Evolutionary conservation across 2,888 invertebrate species (phyloP).

Genomic region (Blera fallax): DNA sequence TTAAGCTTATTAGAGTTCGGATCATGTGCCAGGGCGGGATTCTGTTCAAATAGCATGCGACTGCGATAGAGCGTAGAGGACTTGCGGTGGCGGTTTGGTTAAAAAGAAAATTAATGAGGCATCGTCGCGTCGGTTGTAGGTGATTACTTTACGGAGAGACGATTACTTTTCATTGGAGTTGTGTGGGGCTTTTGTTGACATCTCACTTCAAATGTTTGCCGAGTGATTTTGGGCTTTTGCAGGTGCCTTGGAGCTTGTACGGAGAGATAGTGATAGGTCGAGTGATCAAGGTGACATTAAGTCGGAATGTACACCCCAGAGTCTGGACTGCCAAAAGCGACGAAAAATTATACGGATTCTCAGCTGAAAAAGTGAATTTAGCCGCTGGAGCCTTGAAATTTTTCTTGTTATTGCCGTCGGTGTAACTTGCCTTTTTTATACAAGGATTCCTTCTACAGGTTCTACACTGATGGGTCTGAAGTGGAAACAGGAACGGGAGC

Average conservation of each 20-base stretch:
- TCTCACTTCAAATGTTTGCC: constrained; percentile 36
- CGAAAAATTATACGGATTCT: too few species aligned
- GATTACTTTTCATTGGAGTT: neutral
- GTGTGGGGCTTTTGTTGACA: constrained; percentile 5
- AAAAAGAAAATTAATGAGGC: constrained; percentile 15
- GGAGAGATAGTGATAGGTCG: neutral
- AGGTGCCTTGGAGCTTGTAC: neutral
- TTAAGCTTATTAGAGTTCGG: constrained; percentile 39
- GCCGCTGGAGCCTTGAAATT: too few species aligned
- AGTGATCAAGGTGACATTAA: too few species aligned
- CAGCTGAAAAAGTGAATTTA: too few species aligned
- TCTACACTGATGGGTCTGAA: too few species aligned
- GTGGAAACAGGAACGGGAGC: too few species aligned
- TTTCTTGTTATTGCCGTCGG: too few species aligned
- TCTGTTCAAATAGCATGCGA: constrained; percentile 52
- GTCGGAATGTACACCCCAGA: too few species aligned
- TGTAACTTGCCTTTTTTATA: too few species aligned
- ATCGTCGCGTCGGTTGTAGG: neutral
- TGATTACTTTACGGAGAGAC: constrained; percentile 13
- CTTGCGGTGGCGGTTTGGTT: constrained; percentile 33
- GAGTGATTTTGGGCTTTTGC: neutral
- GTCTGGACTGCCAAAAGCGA: too few species aligned
- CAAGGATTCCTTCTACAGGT: too few species aligned
- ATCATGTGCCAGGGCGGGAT: constrained; percentile 30
- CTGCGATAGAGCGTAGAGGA: constrained; percentile 11